phyloP scores from a whole-genome alignment of 1,140 invertebrate genomes.

The Drosophila hydei region DNA sequence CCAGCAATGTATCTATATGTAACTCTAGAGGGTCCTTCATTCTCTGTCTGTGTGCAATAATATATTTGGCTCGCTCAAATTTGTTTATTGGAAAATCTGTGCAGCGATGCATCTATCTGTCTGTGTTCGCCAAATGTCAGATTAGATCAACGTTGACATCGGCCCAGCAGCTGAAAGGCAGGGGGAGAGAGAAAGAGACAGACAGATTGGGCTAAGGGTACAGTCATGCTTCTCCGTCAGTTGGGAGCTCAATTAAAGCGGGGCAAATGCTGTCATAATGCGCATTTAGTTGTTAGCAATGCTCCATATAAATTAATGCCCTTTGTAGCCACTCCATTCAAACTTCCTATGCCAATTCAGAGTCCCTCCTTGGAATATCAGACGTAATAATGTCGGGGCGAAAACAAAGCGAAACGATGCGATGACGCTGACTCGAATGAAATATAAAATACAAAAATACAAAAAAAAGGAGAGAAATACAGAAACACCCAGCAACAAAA shows the following conservation, averaged over 20 bases:
- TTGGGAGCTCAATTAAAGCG: conserved; percentile 64
- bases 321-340: conserved; percentile 48
- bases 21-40: conserved; percentile 51
- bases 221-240: conserved; percentile 48
- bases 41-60: conserved; percentile 32
- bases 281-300: conserved; percentile 65
- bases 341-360: conserved; percentile 33
- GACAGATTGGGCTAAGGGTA: conserved; percentile 24
- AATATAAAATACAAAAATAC: conserved; percentile 19
- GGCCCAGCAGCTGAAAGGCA: conserved; percentile 16
- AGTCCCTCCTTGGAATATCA: conserved; percentile 50
- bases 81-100: conserved; percentile 82
- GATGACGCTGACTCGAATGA: conserved; percentile 45
- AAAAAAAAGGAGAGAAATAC: conserved; percentile 17
- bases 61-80: conserved; percentile 37
- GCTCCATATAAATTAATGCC: conserved; percentile 71
- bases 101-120: conserved; percentile 67
- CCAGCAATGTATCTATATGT: conserved; percentile 45
- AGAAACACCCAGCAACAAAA: conserved; percentile 50
- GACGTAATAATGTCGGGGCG: conserved; percentile 66
- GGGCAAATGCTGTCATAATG: conserved; percentile 71
- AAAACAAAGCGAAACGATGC: conserved; percentile 65
- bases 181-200: background rate
- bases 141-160: conserved; percentile 69
- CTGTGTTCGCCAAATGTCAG: conserved; percentile 65